Percentiles rank a stretch among this genome's conserved stretches.
phyloP scores from a whole-genome alignment of 2,113 vertebrate genomes.

The Paramormyrops kingsleyae region DNA sequence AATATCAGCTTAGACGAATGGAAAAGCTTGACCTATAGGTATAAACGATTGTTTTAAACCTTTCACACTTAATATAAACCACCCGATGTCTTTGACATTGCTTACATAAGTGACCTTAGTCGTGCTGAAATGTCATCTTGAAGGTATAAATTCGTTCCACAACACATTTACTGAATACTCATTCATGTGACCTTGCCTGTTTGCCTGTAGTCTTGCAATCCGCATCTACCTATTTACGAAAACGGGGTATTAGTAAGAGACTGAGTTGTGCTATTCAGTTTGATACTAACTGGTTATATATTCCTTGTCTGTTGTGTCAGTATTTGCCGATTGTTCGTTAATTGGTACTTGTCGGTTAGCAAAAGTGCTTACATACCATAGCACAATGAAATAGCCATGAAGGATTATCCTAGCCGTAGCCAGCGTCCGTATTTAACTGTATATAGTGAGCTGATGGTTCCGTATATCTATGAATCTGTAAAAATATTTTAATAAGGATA shows the following conservation, averaged over 20 bases:
- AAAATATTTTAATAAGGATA: background rate
- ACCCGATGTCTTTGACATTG: background rate
- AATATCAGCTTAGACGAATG: background rate
- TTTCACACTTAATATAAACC: background rate
- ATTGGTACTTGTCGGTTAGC: background rate
- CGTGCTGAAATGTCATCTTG: background rate
- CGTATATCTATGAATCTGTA: background rate
- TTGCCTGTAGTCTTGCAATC: background rate
- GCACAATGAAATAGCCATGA: background rate
- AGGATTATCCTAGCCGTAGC: background rate
- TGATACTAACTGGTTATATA: background rate
- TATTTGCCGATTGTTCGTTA: background rate
- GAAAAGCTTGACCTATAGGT: background rate
- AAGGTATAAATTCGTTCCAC: background rate
- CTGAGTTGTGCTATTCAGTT: background rate
- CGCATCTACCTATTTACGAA: background rate
- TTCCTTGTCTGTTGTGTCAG: background rate
- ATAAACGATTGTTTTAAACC: background rate
- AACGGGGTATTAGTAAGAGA: background rate
- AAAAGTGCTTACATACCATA: background rate
- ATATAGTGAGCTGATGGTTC: background rate
- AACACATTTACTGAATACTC: background rate
- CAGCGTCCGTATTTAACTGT: background rate
- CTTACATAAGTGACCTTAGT: background rate
- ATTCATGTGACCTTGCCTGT: background rate